Evolutionary conservation across 2,888 invertebrate genomes (phyloP).

Genomic region (Proisotoma minuta): DNA sequence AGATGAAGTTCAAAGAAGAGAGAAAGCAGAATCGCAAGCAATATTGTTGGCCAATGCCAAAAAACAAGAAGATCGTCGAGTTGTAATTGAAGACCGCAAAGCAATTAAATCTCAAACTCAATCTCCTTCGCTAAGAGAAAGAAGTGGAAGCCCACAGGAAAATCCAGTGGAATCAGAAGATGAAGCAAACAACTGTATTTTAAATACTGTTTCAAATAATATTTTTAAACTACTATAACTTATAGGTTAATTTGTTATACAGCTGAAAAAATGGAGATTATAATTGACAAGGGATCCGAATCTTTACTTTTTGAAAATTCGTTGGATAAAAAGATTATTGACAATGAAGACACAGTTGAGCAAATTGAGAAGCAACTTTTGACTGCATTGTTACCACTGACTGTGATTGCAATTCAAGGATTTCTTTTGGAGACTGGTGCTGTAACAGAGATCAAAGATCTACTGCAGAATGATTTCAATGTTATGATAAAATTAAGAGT

Average conservation of each 20-base stretch:
- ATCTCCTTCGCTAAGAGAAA: no score
- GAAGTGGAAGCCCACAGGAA: no score
- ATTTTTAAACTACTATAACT: no score
- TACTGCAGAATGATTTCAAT: conserved; percentile 38
- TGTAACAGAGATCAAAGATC: conserved; percentile 44
- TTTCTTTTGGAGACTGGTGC: conserved; percentile 46
- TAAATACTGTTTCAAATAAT: no score
- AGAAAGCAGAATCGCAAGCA: conserved; percentile 43
- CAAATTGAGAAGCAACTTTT: conserved; percentile 16
- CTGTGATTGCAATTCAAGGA: conserved; percentile 39
- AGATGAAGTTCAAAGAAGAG: conserved; percentile 38
- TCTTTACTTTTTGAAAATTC: no score
- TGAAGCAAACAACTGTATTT: conserved; percentile 14
- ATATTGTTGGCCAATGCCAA: conserved; percentile 28
- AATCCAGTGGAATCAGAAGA: conserved; percentile 18
- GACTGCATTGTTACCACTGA: conserved; percentile 30
- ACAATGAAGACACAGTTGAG: no score
- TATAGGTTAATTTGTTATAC: no score
- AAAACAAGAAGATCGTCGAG: conserved; percentile 34
- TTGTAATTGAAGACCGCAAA: no score
- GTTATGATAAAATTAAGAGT: conserved; percentile 15
- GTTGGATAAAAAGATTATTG: no score
- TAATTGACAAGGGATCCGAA: no score
- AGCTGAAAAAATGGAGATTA: no score
- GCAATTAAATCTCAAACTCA: no score